phyloP scores from a whole-genome alignment of 2,797 vertebrate genomes.

The Anisognathus igniventris region DNA sequence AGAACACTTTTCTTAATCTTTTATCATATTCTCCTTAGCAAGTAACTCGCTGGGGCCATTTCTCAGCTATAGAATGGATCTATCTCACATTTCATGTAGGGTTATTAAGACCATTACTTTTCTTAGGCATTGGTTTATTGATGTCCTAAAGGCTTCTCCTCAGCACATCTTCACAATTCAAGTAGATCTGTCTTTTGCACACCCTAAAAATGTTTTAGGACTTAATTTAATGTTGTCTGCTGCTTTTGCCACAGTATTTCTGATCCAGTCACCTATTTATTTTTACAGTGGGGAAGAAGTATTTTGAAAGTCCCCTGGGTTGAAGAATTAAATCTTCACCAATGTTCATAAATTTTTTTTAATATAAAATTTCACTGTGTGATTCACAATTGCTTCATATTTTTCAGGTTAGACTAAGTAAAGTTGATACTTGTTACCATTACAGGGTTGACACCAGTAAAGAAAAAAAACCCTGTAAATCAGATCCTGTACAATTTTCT shows the following conservation, averaged over 20 bases:
- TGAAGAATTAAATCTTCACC: not conserved
- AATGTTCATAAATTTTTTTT: not conserved
- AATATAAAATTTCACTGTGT: not conserved
- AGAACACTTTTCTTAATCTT: not conserved
- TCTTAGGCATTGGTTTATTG: not conserved
- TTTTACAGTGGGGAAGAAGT: not conserved
- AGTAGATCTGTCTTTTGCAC: not conserved
- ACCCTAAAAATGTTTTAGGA: not conserved
- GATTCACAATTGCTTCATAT: not conserved
- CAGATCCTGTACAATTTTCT: not conserved
- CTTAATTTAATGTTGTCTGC: not conserved
- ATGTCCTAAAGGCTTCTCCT: not conserved
- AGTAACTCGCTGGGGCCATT: not conserved
- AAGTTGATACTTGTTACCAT: not conserved
- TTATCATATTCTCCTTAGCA: not conserved
- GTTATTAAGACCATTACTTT: constrained; percentile 26
- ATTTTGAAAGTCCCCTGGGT: not conserved
- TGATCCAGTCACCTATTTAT: not conserved
- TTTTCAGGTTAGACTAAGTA: not conserved
- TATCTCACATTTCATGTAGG: not conserved
- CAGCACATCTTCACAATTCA: not conserved
- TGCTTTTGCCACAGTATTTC: not conserved
- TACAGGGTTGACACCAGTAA: not conserved
- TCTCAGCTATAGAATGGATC: not conserved
- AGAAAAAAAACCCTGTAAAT: not conserved